Conservation (phyloP, 2,888 invertebrate species). For the Drosophila barbarae region DNA sequence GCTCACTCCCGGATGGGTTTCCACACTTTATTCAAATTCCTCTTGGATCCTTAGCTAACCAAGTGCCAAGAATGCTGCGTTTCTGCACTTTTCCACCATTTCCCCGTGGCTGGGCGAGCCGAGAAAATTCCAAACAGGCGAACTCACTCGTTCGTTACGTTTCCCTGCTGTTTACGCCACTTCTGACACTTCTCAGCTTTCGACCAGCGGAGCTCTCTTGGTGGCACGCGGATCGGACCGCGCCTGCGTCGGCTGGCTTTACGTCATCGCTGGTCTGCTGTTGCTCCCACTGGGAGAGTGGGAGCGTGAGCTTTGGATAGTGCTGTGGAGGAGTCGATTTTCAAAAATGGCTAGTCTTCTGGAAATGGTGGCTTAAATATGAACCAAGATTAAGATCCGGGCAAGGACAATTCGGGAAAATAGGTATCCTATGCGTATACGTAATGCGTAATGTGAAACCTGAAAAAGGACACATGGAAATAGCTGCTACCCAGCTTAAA, state of each 20-base stretch:
- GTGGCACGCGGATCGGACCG: constrained; percentile 10
- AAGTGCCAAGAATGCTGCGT: constrained; percentile 67
- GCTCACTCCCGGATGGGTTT: constrained; percentile 16
- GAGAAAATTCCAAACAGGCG: constrained; percentile 71
- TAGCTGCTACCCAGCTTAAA: not conserved
- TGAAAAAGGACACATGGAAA: not conserved
- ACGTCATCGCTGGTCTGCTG: constrained; percentile 61
- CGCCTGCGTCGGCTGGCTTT: constrained; percentile 62
- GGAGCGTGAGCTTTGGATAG: constrained; percentile 19
- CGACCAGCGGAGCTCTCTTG: constrained; percentile 22
- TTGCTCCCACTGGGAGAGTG: constrained; percentile 41
- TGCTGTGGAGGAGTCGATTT: not conserved
- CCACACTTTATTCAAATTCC: constrained; percentile 1
- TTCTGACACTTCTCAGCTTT: constrained; percentile 65
- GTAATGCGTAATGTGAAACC: no score
- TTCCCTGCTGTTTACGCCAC: constrained; percentile 71
- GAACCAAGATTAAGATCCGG: no score
- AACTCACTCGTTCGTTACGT: constrained; percentile 57
- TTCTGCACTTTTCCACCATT: constrained; percentile 44
- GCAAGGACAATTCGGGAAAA: no score
- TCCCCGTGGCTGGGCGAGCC: constrained; percentile 50
- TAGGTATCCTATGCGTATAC: no score
- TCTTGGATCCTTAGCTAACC: constrained; percentile 39
- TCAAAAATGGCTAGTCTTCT: not conserved
- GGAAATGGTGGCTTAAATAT: not conserved